phyloP scores from a whole-genome alignment of 2,797 vertebrate species.

The Neostethus bicornis region DNA sequence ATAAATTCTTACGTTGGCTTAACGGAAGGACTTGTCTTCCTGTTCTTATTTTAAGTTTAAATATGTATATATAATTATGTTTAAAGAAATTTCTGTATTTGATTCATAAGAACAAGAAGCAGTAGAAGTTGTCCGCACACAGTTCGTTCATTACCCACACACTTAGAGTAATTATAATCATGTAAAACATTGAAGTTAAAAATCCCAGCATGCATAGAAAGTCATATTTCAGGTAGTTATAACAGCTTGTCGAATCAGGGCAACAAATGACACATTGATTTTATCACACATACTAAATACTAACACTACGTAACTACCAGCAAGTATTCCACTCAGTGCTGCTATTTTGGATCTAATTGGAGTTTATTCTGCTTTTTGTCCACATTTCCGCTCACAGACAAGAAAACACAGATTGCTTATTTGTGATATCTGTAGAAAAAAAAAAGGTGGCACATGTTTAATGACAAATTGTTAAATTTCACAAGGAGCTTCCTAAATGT shows the following conservation, averaged over 20 bases:
- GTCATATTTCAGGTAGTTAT: constrained; percentile 5
- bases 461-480: constrained; percentile 50
- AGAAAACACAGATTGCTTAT: too few species aligned
- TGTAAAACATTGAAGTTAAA: constrained; percentile 7
- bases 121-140: constrained; percentile 9
- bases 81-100: constrained; percentile 11
- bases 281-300: constrained; percentile 9
- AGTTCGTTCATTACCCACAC: constrained; percentile 10
- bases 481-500: constrained; percentile 46
- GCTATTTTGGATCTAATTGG: constrained; percentile 34
- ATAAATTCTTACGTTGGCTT: constrained; percentile 20
- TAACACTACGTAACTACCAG: constrained; percentile 64
- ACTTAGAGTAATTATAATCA: constrained; percentile 3
- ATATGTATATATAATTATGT: constrained; percentile 7
- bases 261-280: constrained; percentile 15
- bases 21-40: constrained; percentile 25
- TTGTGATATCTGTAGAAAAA: constrained; percentile 30
- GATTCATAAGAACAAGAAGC: constrained; percentile 35
- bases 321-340: constrained; percentile 69
- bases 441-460: constrained; percentile 33
- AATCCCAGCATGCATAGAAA: constrained; percentile 3
- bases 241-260: constrained; percentile 16
- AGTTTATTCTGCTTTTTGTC: constrained; percentile 37
- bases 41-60: constrained; percentile 6
- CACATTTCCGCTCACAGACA: constrained; percentile 19